A percentile compares a stretch with the other conserved stretches of the same genome.
phyloP scores from a whole-genome alignment of 2,888 invertebrate genomes.

The Chironomus riparius region DNA sequence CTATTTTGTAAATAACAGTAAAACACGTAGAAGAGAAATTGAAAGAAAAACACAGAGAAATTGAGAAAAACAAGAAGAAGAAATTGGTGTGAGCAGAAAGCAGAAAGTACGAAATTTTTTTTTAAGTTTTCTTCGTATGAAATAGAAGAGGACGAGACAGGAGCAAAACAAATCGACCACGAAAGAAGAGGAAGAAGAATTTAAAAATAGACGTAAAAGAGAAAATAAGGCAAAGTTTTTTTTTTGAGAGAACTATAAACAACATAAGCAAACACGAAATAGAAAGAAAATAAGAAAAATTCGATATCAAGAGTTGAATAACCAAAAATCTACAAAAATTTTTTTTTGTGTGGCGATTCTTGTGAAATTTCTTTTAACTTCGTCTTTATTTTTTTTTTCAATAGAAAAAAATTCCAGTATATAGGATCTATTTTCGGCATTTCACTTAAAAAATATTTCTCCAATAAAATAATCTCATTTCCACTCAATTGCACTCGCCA shows the following conservation, averaged over 20 bases:
- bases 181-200: background rate
- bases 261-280: conserved; percentile 5
- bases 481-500: background rate
- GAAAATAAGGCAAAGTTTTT: background rate
- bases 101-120: background rate
- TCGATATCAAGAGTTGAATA: background rate
- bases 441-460: background rate
- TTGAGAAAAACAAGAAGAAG: background rate
- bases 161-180: background rate
- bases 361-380: background rate
- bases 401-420: background rate
- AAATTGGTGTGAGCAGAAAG: background rate
- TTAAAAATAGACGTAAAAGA: conserved; percentile 10
- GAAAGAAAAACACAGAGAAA: background rate
- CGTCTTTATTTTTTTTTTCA: background rate
- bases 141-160: background rate
- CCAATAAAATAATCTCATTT: background rate
- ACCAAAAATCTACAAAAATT: background rate
- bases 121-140: background rate
- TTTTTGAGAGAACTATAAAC: background rate
- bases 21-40: background rate
- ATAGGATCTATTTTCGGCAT: background rate
- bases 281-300: background rate
- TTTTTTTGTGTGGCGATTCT: background rate
- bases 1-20: too few relatives aligned